Conservation (phyloP, 1,140 invertebrate genomes). For the Aphis craccivora region DNA sequence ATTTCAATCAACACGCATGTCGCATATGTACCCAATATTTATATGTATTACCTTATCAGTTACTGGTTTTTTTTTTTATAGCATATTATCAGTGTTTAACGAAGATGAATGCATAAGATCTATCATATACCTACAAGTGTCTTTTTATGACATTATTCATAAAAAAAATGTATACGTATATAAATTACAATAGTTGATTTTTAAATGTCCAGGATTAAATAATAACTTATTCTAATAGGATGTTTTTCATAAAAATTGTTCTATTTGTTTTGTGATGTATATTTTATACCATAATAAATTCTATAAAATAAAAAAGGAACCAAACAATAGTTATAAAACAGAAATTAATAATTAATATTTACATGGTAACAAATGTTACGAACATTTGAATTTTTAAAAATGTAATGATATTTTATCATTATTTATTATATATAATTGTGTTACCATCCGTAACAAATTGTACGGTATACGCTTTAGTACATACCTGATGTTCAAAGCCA, state of each 20-base stretch:
- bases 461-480: background rate
- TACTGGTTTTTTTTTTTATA: too few species aligned
- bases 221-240: background rate
- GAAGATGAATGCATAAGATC: background rate
- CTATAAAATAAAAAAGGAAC: background rate
- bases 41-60: background rate
- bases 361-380: background rate
- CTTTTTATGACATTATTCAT: background rate
- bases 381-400: background rate
- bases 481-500: too few species aligned
- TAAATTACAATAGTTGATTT: background rate
- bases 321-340: background rate
- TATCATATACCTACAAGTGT: background rate
- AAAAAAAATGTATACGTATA: background rate
- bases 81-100: background rate
- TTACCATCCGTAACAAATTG: background rate
- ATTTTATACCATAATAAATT: background rate
- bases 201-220: background rate
- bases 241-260: background rate
- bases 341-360: slow-evolving; percentile 3
- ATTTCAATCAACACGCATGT: background rate
- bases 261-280: background rate
- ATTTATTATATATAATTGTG: background rate
- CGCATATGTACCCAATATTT: background rate
- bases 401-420: background rate